These are phyloP conservation scores for Chesias legatella DNA, from an alignment of 2,888 invertebrate species.

Conservation along the genomic window DNA sequence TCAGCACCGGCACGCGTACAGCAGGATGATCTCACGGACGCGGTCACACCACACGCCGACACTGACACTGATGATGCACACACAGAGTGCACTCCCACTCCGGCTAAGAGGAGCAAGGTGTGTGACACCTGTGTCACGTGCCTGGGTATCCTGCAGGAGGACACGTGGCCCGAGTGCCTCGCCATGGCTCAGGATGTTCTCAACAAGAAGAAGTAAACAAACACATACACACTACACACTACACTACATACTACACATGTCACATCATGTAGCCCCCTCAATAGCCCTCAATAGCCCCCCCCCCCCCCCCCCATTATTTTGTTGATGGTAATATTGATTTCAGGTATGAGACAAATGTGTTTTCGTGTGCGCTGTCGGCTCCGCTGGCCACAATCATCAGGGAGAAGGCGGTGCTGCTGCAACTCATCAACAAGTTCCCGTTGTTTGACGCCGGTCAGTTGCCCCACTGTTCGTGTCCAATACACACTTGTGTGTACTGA, in stretches of 20 bases:
- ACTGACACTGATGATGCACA: not conserved
- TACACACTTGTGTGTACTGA: too few relatives aligned
- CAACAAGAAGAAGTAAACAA: constrained; percentile 69
- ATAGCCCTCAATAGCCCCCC: too few relatives aligned
- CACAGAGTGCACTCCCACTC: constrained; percentile 5
- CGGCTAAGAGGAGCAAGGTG: constrained; percentile 66
- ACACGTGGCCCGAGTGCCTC: constrained; percentile 76
- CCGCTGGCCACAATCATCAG: constrained; percentile 85
- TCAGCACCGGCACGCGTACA: too few relatives aligned
- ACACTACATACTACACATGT: too few relatives aligned
- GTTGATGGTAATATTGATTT: constrained; percentile 3
- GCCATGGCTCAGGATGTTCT: constrained; percentile 74
- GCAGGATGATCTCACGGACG: not conserved
- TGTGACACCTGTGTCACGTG: constrained; percentile 83
- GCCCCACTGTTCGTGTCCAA: too few relatives aligned
- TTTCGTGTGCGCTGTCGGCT: constrained; percentile 85
- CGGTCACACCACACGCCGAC: not conserved
- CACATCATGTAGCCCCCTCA: too few relatives aligned
- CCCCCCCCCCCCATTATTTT: too few relatives aligned
- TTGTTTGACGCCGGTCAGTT: constrained; percentile 65
- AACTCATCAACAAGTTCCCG: constrained; percentile 78
- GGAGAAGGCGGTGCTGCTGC: constrained; percentile 83
- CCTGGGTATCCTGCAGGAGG: constrained; percentile 85
- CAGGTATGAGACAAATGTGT: constrained; percentile 83
- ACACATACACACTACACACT: too few relatives aligned